Percentiles rank a stretch among this genome's conserved stretches.
These are phyloP conservation scores for Meandrusa payeni DNA, from an alignment of 2,888 invertebrate species.

Conservation along the genomic window DNA sequence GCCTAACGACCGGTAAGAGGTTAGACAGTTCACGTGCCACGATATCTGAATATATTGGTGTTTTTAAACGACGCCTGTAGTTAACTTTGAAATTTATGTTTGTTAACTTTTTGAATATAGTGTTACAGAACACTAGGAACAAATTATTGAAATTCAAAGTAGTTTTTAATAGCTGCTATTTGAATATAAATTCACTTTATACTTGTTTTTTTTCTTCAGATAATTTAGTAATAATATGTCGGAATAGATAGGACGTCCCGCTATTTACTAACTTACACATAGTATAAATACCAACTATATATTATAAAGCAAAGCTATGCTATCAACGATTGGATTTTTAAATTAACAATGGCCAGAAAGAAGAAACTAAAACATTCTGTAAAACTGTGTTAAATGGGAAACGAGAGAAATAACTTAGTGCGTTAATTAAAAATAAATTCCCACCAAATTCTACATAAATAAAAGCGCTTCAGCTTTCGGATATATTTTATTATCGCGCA, in stretches of 20 bases:
- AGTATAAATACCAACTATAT: too few relatives aligned
- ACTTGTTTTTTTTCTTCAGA: too few relatives aligned
- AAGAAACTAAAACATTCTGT: neutral
- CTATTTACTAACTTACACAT: neutral
- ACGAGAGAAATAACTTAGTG: constrained; percentile 11
- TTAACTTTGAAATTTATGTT: constrained; percentile 16
- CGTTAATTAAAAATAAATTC: constrained; percentile 21
- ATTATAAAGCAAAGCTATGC: too few relatives aligned
- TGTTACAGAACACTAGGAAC: neutral
- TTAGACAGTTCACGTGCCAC: constrained; percentile 44
- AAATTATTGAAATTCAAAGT: constrained; percentile 2
- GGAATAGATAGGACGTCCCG: too few relatives aligned
- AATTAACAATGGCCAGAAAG: too few relatives aligned
- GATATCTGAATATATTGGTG: constrained; percentile 38
- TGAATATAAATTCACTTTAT: too few relatives aligned
- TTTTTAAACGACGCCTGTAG: constrained; percentile 30
- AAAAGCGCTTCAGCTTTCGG: constrained; percentile 9
- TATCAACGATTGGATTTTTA: too few relatives aligned
- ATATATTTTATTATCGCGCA: constrained; percentile 12
- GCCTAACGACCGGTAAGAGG: constrained; percentile 32
- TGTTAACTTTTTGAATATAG: constrained; percentile 3
- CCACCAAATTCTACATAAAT: constrained; percentile 8
- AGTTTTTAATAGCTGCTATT: too few relatives aligned
- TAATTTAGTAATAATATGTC: too few relatives aligned
- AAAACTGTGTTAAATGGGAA: neutral